Conservation (phyloP, 2,113 vertebrate species). For the Cynoglossus semilaevis region DNA sequence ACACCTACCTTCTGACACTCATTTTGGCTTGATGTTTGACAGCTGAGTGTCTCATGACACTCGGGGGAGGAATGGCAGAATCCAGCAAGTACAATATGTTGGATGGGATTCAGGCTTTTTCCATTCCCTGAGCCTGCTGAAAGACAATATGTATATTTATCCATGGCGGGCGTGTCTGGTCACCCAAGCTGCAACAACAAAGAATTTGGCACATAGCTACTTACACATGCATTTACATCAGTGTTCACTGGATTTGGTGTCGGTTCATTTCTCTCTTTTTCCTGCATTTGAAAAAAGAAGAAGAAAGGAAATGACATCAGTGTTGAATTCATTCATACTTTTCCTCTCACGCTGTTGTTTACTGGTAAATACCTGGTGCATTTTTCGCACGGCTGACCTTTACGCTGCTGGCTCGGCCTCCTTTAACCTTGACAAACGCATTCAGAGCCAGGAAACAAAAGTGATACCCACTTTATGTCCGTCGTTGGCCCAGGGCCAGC, state of each 20-base stretch:
- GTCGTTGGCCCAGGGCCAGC: constrained; percentile 43
- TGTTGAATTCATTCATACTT: not conserved
- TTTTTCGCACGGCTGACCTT: constrained; percentile 51
- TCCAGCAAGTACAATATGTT: constrained; percentile 64
- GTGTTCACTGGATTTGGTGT: not conserved
- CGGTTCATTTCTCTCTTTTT: constrained; percentile 2
- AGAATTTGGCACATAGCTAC: not conserved
- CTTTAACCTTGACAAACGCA: constrained; percentile 46
- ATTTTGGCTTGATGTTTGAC: constrained; percentile 50
- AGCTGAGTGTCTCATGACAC: constrained; percentile 66
- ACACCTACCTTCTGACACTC: constrained; percentile 33
- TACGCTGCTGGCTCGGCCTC: constrained; percentile 37
- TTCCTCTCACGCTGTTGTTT: constrained; percentile 6
- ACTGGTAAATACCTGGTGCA: constrained; percentile 18
- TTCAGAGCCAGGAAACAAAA: constrained; percentile 58
- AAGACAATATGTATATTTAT: constrained; percentile 58
- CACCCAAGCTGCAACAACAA: constrained; percentile 14
- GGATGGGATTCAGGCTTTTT: constrained; percentile 61
- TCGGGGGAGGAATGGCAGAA: constrained; percentile 50
- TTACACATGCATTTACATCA: not conserved
- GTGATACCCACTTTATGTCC: constrained; percentile 47
- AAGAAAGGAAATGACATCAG: no score
- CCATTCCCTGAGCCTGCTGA: constrained; percentile 47
- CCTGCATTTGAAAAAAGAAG: not conserved
- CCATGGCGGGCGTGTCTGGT: constrained; percentile 31